Base-by-base conservation (phyloP, 2,888 invertebrate species). In the Hybos culiciformis region DNA sequence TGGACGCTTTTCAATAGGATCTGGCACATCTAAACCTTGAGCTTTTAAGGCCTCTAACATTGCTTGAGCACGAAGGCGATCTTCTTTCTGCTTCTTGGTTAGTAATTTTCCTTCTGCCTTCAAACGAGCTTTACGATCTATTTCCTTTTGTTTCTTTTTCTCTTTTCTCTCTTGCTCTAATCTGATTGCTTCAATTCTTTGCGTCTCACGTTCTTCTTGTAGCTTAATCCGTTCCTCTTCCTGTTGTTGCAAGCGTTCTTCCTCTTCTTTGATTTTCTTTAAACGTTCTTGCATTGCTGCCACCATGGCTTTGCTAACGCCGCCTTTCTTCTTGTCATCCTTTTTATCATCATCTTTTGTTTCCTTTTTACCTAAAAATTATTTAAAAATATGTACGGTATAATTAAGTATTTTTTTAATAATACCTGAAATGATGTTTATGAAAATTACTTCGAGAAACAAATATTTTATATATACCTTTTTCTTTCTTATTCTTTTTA, bases 41-140 rank as follows among this genome's bases (percentile, higher is more conserved):
- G 87, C 90, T 64, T 87, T 90, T 32, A 92, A 69, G 2, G 84
- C 82, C 41, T 92, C 90, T 47, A 96, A 68, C 74, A 92, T 77
- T 44, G 86, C 87, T 62, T 88, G 85, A 7, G 91, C 90, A 51
- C 92, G 73, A 0, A 86, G 84, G 48, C 83, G 78, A 54, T 91
- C 91, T 50, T 85, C 85, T 61, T 90, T 93, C 61, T 98, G 93
- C 63, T 93, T 93, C 1, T 87, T 80, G 3, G 93, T 93, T 45
- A 96, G 67, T 24, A 92, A 71, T 67, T 92, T 96, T 3, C 97
- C 97, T 68, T 96, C 96, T n/a, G 87, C 88, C 65, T 96, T 96
- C 53, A 92, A 71, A 58, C 90, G 75, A 56, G 91, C 91, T 64
- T 88, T 91, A 39, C 86, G 75, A 59, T 93, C 93, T 58, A 90